Conservation (phyloP, 2,797 vertebrate species). For the Notolabrus celidotus region DNA sequence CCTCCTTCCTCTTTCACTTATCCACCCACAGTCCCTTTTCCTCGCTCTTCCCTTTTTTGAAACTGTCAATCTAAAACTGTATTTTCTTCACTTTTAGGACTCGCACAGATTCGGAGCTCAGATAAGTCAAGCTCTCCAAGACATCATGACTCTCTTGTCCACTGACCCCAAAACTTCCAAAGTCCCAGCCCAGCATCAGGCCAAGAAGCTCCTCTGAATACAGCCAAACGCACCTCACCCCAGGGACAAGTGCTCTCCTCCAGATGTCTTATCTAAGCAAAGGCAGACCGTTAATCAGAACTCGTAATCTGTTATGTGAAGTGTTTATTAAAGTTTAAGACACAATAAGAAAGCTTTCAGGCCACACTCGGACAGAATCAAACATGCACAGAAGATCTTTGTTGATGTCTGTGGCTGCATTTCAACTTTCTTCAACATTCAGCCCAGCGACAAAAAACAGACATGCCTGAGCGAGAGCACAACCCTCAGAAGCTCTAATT, state of each 20-base stretch:
- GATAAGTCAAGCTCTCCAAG: conserved; percentile 84
- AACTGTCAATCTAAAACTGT: not conserved
- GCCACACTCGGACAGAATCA: not conserved
- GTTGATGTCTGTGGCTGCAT: not conserved
- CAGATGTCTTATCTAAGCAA: not conserved
- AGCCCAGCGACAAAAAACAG: not conserved
- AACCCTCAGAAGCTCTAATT: not conserved
- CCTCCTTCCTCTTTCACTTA: not conserved
- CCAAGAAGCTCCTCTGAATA: conserved; percentile 67
- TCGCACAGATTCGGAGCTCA: conserved; percentile 88
- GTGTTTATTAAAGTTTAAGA: not conserved
- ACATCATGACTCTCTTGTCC: conserved; percentile 85
- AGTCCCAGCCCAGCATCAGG: conserved; percentile 8
- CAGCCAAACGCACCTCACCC: no score
- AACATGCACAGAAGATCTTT: not conserved
- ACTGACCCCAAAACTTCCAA: conserved; percentile 60
- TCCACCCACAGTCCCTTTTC: no score
- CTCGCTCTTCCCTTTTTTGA: not conserved
- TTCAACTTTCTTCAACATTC: not conserved
- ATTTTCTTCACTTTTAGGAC: conserved; percentile 58
- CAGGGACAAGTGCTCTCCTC: not conserved
- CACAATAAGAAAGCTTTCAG: not conserved
- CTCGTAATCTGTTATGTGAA: not conserved
- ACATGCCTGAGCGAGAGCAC: not conserved
- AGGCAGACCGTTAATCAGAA: not conserved